A percentile compares a stretch with the other conserved stretches of the same genome.
These are phyloP conservation scores for Phylloscopus whistleri DNA, from an alignment of 2,113 vertebrate species.

Conservation along the genomic window DNA sequence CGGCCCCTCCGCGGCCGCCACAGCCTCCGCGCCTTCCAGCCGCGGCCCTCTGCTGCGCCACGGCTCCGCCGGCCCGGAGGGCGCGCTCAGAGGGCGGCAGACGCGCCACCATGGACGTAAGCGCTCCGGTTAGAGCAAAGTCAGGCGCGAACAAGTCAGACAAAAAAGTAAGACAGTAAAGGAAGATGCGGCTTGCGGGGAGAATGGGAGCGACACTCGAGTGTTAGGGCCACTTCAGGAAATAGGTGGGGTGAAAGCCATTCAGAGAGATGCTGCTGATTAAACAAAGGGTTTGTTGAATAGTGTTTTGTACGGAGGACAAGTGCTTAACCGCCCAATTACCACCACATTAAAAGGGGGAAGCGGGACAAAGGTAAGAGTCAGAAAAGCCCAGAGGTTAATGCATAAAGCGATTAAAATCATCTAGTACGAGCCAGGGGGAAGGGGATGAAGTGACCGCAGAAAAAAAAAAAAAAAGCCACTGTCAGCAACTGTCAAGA, in stretches of 20 bases:
- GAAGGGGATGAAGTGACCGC: fast-evolving
- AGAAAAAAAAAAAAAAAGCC: fast-evolving
- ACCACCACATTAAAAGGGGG: background rate
- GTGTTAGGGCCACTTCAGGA: too few relatives aligned
- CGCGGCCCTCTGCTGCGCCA: background rate
- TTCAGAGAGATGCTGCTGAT: too few relatives aligned
- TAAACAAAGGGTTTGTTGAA: background rate
- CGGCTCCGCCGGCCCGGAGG: too few relatives aligned
- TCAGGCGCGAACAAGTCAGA: background rate
- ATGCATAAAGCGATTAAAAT: background rate
- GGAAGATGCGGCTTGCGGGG: background rate
- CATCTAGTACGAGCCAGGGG: fast-evolving
- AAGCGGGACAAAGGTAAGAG: fast-evolving
- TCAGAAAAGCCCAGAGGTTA: background rate
- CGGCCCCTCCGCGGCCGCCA: background rate
- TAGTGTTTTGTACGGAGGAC: background rate
- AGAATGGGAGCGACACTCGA: background rate
- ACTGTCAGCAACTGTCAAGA: too few relatives aligned
- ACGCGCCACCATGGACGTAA: fast-evolving
- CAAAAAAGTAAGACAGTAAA: background rate
- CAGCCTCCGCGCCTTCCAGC: too few relatives aligned
- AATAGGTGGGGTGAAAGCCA: background rate
- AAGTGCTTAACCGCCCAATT: background rate
- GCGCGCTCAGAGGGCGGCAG: background rate
- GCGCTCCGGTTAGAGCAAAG: background rate